Conservation (phyloP, 2,888 invertebrate species). For the Epiblema foenella region DNA sequence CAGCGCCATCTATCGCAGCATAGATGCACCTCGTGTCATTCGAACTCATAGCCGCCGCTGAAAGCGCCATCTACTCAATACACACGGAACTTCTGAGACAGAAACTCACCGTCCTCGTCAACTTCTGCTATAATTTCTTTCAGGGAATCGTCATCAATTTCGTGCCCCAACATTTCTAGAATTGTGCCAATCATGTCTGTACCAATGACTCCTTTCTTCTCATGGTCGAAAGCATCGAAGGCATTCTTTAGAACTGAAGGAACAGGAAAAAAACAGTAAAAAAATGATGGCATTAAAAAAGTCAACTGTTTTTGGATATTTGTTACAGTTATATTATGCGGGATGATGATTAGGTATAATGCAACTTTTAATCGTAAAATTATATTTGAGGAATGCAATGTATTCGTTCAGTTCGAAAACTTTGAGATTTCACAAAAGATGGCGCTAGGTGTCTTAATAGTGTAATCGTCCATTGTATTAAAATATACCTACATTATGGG, state of each 20-base stretch:
- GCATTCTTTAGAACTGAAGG: constrained; percentile 92
- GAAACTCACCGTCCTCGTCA: constrained; percentile 89
- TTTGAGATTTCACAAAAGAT: background rate
- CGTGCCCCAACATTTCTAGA: constrained; percentile 95
- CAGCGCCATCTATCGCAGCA: constrained; percentile 31
- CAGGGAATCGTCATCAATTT: constrained; percentile 90
- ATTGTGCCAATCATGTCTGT: constrained; percentile 94
- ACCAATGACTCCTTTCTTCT: constrained; percentile 93
- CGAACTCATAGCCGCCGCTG: background rate
- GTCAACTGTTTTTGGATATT: no score
- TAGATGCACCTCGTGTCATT: background rate
- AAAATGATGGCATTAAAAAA: no score
- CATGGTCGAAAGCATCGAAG: constrained; percentile 96
- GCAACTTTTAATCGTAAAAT: background rate
- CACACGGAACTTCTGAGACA: constrained; percentile 24
- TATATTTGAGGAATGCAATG: background rate
- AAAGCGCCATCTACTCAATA: constrained; percentile 47
- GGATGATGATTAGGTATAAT: no score
- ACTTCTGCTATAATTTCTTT: constrained; percentile 93
- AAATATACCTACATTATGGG: no score
- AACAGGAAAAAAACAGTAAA: background rate
- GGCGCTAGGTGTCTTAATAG: background rate
- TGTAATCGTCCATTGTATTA: no score
- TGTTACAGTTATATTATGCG: no score
- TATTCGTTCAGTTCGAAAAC: background rate